Conservation (phyloP, 2,113 vertebrate species). For the Takifugu flavidus region DNA sequence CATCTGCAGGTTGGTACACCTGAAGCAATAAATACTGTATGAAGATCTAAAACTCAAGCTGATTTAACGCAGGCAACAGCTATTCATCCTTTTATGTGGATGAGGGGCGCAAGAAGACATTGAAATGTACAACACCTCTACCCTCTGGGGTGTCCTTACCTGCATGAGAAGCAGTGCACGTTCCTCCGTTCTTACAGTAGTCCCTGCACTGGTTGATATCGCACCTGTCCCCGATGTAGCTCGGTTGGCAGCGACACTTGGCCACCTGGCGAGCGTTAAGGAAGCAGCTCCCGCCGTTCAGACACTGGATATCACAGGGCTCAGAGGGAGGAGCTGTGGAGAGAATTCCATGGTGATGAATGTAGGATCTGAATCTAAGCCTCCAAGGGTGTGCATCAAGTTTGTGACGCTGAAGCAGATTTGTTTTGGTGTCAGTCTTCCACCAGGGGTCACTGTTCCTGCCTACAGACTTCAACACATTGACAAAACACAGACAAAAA, state of each 20-base stretch:
- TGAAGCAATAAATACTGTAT: conserved; percentile 37
- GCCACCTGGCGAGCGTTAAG: conserved; percentile 87
- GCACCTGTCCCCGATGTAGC: conserved; percentile 88
- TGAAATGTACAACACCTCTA: background rate
- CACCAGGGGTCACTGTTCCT: background rate
- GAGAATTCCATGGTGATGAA: background rate
- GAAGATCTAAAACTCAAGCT: no score
- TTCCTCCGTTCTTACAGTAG: conserved; percentile 92
- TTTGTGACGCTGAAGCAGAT: background rate
- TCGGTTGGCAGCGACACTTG: conserved; percentile 94
- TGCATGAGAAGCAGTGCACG: conserved; percentile 86
- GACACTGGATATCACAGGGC: conserved; percentile 85
- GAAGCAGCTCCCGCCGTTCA: conserved; percentile 92
- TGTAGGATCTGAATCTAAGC: background rate
- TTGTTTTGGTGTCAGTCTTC: background rate
- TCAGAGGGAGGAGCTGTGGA: conserved; percentile 74
- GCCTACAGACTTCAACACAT: no score
- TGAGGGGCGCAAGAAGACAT: no score
- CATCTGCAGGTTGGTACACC: conserved; percentile 93
- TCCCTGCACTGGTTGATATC: conserved; percentile 90
- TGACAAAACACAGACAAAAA: no score
- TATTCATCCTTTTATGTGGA: no score
- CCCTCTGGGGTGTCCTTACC: conserved; percentile 66
- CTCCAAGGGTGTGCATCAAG: background rate
- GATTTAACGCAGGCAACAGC: no score